phyloP scores from a whole-genome alignment of 2,113 vertebrate genomes.

The Lanius ludovicianus region DNA sequence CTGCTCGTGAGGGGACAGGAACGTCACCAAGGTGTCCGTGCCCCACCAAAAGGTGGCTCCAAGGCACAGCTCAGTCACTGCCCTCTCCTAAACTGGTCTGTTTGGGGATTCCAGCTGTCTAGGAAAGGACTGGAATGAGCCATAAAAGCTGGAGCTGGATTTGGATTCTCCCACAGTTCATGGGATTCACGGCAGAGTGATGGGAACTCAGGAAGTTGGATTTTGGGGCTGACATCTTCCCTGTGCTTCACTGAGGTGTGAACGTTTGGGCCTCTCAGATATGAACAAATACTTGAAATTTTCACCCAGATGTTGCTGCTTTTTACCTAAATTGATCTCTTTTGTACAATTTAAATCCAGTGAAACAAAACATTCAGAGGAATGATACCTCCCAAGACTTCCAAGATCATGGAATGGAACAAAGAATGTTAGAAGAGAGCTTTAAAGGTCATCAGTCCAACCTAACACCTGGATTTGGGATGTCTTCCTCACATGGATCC shows the following conservation, averaged over 20 bases:
- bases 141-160: neutral
- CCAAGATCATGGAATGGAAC: neutral
- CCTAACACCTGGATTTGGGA: neutral
- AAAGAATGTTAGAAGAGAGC: neutral
- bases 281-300: neutral
- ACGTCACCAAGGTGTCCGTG: accelerated
- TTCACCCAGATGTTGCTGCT: neutral
- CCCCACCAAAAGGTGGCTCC: neutral
- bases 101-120: neutral
- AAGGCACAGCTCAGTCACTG: neutral
- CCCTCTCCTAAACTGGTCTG: neutral
- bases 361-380: neutral
- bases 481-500: neutral
- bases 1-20: neutral
- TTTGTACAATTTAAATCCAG: neutral
- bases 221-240: neutral
- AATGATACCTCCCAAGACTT: neutral
- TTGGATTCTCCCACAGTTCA: neutral
- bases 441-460: neutral
- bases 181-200: accelerated
- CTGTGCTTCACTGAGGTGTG: neutral
- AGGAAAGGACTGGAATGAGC: neutral
- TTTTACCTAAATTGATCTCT: neutral
- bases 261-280: neutral
- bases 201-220: neutral